A percentile compares a stretch with the other conserved stretches of the same genome.
Evolutionary conservation across 1,140 invertebrate genomes (phyloP).

Genomic region (Drosophila sucinea): DNA sequence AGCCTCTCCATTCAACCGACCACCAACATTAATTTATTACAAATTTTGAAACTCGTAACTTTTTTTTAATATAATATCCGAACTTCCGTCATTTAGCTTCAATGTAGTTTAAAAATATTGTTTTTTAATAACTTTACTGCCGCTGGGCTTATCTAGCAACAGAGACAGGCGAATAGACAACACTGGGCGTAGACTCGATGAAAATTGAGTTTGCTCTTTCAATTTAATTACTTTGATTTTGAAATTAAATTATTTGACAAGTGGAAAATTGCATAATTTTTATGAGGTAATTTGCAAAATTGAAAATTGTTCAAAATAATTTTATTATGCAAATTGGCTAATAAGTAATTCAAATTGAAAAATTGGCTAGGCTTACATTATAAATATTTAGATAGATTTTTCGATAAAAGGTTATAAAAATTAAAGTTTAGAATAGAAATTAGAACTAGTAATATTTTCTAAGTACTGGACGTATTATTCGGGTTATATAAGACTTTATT

Average conservation of each 20-base stretch:
- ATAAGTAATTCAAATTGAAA: neutral
- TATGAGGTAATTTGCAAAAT: constrained; percentile 19
- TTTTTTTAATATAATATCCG: constrained; percentile 66
- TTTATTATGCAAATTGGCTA: neutral
- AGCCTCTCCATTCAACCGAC: neutral
- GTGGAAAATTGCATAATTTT: neutral
- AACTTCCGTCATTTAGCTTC: constrained; percentile 77
- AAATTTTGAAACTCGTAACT: constrained; percentile 56
- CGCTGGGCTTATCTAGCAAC: constrained; percentile 17
- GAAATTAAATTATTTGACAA: neutral
- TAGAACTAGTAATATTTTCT: too few species aligned
- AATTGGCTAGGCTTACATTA: neutral
- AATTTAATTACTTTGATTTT: constrained; percentile 50
- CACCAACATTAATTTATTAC: constrained; percentile 8
- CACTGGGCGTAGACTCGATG: constrained; percentile 41
- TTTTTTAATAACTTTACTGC: constrained; percentile 66
- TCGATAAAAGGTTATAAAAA: too few species aligned
- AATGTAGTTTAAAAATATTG: constrained; percentile 64
- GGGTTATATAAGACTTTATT: too few species aligned
- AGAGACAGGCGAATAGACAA: neutral
- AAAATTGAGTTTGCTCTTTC: constrained; percentile 34
- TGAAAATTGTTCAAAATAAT: neutral
- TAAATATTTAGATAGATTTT: too few species aligned
- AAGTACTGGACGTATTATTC: too few species aligned
- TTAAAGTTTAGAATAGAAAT: too few species aligned